phyloP scores from a whole-genome alignment of 2,888 invertebrate genomes.

The Seira ritae region DNA sequence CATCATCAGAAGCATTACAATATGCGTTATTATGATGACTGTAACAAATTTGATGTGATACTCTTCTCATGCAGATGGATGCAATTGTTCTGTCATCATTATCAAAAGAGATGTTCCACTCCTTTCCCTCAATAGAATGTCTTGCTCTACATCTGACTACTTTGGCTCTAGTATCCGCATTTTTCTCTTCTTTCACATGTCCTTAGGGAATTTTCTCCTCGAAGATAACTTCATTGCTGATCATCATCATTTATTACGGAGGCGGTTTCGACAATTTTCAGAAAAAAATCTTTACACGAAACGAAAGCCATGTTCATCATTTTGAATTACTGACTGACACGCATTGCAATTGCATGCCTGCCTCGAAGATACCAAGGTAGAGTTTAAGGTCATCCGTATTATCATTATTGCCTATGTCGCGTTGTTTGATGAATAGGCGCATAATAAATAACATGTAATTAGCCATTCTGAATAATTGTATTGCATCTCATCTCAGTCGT shows the following conservation, averaged over 20 bases:
- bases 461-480: slow-evolving; percentile 42
- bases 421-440: not conserved
- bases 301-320: not conserved
- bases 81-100: slow-evolving; percentile 34
- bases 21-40: not conserved
- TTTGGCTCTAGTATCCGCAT: not conserved
- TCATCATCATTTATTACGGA: slow-evolving; percentile 18
- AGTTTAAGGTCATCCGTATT: not conserved
- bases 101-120: slow-evolving; percentile 29
- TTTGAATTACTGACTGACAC: slow-evolving; percentile 31
- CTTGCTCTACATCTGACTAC: not conserved
- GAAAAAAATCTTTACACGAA: not conserved
- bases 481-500: not conserved
- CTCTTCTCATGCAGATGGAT: not conserved
- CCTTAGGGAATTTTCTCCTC: not conserved
- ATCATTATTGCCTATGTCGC: not conserved
- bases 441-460: slow-evolving; percentile 50
- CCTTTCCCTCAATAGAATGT: slow-evolving; percentile 14
- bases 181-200: not conserved
- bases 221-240: not conserved
- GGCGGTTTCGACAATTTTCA: slow-evolving; percentile 4
- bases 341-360: slow-evolving; percentile 31
- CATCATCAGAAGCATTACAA: slow-evolving; percentile 13
- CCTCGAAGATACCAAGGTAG: not conserved
- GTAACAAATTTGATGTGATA: not conserved